These are phyloP conservation scores for Drosophila ambigua DNA, from an alignment of 1,140 invertebrate genomes.

Conservation along the genomic window DNA sequence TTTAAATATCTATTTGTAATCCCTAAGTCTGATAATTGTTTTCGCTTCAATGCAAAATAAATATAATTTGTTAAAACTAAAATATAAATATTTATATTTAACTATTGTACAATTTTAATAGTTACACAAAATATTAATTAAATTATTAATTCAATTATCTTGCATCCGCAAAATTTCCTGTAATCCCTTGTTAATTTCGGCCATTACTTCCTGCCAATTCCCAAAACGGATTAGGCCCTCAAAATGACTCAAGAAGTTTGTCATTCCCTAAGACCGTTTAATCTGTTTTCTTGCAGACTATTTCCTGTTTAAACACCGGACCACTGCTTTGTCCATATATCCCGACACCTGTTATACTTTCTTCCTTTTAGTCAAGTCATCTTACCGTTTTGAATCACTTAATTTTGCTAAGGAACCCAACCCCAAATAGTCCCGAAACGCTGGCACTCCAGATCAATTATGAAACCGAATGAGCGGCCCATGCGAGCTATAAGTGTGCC, in stretches of 20 bases:
- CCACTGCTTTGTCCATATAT: constrained; percentile 10
- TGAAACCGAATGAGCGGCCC: constrained; percentile 23
- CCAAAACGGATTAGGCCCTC: too few relatives aligned
- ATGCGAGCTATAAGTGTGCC: constrained; percentile 58
- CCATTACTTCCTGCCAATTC: too few relatives aligned
- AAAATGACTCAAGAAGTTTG: not conserved
- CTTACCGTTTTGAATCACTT: constrained; percentile 64
- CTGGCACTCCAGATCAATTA: constrained; percentile 65
- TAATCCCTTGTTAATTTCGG: too few relatives aligned
- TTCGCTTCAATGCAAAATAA: too few relatives aligned
- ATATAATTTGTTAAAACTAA: too few relatives aligned
- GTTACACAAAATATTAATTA: too few relatives aligned
- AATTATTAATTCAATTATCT: too few relatives aligned
- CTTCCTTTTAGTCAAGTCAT: constrained; percentile 44
- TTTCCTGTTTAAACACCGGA: constrained; percentile 1
- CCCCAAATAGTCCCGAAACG: constrained; percentile 11
- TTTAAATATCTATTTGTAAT: too few relatives aligned
- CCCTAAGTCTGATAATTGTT: too few relatives aligned
- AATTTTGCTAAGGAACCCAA: constrained; percentile 40
- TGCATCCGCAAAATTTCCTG: too few relatives aligned
- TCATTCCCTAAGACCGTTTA: constrained; percentile 3
- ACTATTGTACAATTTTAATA: too few relatives aligned
- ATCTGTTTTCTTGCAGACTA: constrained; percentile 1
- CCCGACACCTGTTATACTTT: constrained; percentile 58
- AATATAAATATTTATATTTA: too few relatives aligned